phyloP scores from a whole-genome alignment of 2,113 vertebrate species.

The Datnioides undecimradiatus region DNA sequence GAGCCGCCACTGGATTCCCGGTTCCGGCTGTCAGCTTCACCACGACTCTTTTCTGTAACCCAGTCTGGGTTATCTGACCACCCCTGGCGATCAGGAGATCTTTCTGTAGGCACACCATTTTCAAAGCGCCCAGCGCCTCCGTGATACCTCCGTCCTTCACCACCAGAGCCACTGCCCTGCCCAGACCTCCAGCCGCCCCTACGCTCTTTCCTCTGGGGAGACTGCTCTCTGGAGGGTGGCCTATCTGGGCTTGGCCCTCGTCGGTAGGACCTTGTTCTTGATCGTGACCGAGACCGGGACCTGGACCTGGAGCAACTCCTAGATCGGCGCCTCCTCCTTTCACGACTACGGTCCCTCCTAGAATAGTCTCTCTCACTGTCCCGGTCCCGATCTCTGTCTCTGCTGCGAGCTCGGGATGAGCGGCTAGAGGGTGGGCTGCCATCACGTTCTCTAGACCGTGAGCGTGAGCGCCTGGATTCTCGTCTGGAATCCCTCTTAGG shows the following conservation, averaged over 20 bases:
- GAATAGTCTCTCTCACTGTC: conserved; percentile 67
- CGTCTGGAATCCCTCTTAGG: conserved; percentile 85
- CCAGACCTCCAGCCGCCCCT: conserved; percentile 73
- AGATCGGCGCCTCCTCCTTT: conserved; percentile 87
- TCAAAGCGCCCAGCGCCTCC: conserved; percentile 82
- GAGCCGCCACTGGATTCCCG: conserved; percentile 83
- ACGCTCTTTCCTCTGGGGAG: conserved; percentile 90
- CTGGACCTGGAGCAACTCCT: conserved; percentile 83
- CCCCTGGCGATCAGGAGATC: conserved; percentile 82
- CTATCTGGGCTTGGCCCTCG: conserved; percentile 85
- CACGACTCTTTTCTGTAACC: conserved; percentile 90
- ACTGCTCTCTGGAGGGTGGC: conserved; percentile 85
- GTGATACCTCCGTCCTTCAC: conserved; percentile 85
- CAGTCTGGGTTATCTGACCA: conserved; percentile 91
- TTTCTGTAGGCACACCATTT: conserved; percentile 79
- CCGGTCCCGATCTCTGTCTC: conserved; percentile 81
- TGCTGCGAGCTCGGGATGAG: conserved; percentile 87
- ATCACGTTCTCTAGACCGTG: conserved; percentile 80
- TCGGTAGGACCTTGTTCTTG: conserved; percentile 86
- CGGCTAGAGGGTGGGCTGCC: conserved; percentile 82
- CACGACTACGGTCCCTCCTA: conserved; percentile 89
- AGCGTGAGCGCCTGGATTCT: conserved; percentile 85
- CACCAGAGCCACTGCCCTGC: conserved; percentile 47
- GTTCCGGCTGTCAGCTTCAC: conserved; percentile 82
- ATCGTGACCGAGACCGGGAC: conserved; percentile 85